Evolutionary conservation across 2,797 vertebrate genomes (phyloP), one percentile per base, ranked within the genome.

Genomic region (Hybognathus amarus): DNA sequence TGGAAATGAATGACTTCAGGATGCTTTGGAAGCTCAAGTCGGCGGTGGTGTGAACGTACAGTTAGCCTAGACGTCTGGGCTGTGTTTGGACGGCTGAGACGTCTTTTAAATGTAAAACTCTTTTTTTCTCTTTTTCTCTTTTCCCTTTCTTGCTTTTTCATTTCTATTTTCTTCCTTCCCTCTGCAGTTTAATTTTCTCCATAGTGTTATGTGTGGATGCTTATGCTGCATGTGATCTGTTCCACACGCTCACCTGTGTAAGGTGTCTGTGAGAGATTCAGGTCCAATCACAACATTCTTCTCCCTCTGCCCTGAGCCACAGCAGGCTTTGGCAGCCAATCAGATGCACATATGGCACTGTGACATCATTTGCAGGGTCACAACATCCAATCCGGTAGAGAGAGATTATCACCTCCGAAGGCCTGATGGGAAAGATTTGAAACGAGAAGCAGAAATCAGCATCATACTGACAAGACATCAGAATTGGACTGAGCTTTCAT

Each of bases 311-410:
- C 71, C 18, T 68, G 61, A 87, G 83, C 75, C 84, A 61, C 83
- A 86, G 85, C 70, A 75, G 54, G 84, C 59, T 84, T 85, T 88
- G 85, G 83, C 85, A 87, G 75, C 76, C 76, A 87, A 63, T 87
- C 86, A 70, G 78, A 80, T 86, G 86, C 80, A 88, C 80, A 86
- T 91, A 92, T 91, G 89, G 90, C 88, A 78, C 79, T 15, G 85
- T 91, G 91, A 94, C 90, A 91, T 90, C 89, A 88, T 82, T 86
- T 88, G 83, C 89, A 89, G 76, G 89, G 91, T 89, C 88, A 50
- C 82, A 79, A 87, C 90, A 91, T 92, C 91, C 92, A 93, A 92
- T 94, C 91, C 91, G 85, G 82, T 75, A 77, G 78, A 79, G 71
- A 70, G 64, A 87, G 86, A 84, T 87, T 85, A 86, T 85, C 82